Conservation (phyloP, 2,797 vertebrate species). For the Lepilemur septentrionalis region DNA sequence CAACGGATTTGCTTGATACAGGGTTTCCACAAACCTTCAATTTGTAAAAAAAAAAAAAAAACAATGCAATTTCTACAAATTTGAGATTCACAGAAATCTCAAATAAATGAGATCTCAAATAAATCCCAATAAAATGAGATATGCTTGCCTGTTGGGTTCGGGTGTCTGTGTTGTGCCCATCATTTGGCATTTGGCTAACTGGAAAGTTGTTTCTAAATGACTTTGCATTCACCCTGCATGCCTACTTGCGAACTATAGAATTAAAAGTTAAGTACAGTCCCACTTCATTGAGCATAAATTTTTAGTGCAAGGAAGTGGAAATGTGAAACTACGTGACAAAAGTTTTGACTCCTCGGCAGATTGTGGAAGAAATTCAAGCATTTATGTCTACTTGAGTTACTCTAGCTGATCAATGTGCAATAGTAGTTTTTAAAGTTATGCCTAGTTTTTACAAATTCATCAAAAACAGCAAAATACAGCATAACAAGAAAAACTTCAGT, state of each 20-base stretch:
- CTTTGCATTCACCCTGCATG: slow-evolving; percentile 9
- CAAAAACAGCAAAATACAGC: not conserved
- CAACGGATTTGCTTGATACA: not conserved
- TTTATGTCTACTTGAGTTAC: not conserved
- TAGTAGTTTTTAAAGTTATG: not conserved
- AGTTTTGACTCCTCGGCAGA: not conserved
- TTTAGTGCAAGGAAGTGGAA: not conserved
- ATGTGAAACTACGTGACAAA: not conserved
- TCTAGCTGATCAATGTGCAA: slow-evolving; percentile 4
- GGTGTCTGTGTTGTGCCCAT: not conserved
- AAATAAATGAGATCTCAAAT: no score
- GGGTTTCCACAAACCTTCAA: not conserved
- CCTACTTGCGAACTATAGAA: not conserved
- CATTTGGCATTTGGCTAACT: slow-evolving; percentile 27
- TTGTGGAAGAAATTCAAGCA: not conserved
- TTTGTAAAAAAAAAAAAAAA: not conserved
- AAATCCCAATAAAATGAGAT: not conserved
- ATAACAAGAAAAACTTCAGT: not conserved
- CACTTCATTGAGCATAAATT: not conserved
- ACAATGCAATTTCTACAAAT: not conserved
- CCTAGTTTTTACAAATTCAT: not conserved
- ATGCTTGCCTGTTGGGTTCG: not conserved
- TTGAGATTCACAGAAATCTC: no score
- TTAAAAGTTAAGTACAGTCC: not conserved
- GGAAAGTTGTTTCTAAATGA: slow-evolving; percentile 29